Base-by-base conservation (phyloP, 2,888 invertebrate genomes). In the Onthophagus sagittarius region DNA sequence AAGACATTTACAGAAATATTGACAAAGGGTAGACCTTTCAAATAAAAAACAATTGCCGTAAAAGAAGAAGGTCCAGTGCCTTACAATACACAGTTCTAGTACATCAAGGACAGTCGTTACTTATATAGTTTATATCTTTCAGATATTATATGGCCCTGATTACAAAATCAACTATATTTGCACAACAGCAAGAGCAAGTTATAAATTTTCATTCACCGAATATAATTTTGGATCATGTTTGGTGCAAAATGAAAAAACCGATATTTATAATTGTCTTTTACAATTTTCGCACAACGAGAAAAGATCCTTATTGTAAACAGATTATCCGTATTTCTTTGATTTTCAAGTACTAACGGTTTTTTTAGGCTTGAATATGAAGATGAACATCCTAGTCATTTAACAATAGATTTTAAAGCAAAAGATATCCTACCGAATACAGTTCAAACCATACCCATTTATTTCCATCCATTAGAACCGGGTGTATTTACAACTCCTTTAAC, bases 141-240 rank as follows among this genome's bases (percentile, higher is more conserved):
- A 93, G 92, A 89, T 93, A 74, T 86, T 88, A 39, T 89, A 91
- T 82, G 93, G 93, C 0, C 91, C 91, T 2, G 87, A 86, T 4
- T 93, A 91, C 80, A 84, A 81, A 53, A 86, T 93, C 73, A 84
- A 86, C 69, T 81, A 93, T 62, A 86, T 88, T 77, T 90, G 90
- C 14, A 86, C 87, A 64, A 90, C 90, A 63, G 86, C 88, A 76
- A 88, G 86, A 76, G 88, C 90, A 0, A 81, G 84, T 0, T 87
- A 90, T 76, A 87, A 88, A 79, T 92, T 93, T 81, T 91, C 91
- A 3, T 91, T 90, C 79, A 84, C 82, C 78, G 83, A 87, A n/a
- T 87, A 88, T 79, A 87, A 93, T 83, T 93, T 93, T 84, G 91
- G 91, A 3, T 88, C 88, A 75, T 91, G 91, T 80, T 89, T 93